Conservation (phyloP, 2,113 vertebrate genomes). For the Ceyx cyanopectus region DNA sequence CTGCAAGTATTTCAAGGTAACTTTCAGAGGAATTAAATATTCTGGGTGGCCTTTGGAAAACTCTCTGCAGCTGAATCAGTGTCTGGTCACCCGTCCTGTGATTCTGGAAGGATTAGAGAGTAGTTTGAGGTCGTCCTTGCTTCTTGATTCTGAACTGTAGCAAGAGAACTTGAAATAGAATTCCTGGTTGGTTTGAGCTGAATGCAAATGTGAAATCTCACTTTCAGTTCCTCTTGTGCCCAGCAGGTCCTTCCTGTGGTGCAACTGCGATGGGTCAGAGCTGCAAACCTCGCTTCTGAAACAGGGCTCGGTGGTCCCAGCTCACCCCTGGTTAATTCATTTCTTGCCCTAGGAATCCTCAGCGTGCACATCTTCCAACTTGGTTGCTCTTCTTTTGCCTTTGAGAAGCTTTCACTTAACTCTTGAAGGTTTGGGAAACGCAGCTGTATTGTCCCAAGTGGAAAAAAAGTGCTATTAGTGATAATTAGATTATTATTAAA, state of each 20-base stretch:
- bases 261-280: not conserved
- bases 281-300: not conserved
- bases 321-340: not conserved
- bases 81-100: not conserved
- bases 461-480: not conserved
- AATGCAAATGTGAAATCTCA: not conserved
- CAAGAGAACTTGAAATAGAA: not conserved
- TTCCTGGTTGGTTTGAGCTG: not conserved
- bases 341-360: not conserved
- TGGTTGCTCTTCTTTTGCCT: not conserved
- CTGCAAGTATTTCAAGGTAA: not conserved
- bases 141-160: not conserved
- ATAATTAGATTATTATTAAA: not conserved
- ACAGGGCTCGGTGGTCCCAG: not conserved
- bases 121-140: not conserved
- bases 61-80: not conserved
- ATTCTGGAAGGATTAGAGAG: not conserved
- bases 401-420: not conserved
- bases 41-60: not conserved
- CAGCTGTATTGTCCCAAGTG: not conserved
- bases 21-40: not conserved
- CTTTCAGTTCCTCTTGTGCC: conserved; percentile 18
- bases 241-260: not conserved
- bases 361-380: not conserved
- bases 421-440: not conserved